Evolutionary conservation across 1,140 invertebrate genomes (phyloP).

Genomic region (Gryon sp.): DNA sequence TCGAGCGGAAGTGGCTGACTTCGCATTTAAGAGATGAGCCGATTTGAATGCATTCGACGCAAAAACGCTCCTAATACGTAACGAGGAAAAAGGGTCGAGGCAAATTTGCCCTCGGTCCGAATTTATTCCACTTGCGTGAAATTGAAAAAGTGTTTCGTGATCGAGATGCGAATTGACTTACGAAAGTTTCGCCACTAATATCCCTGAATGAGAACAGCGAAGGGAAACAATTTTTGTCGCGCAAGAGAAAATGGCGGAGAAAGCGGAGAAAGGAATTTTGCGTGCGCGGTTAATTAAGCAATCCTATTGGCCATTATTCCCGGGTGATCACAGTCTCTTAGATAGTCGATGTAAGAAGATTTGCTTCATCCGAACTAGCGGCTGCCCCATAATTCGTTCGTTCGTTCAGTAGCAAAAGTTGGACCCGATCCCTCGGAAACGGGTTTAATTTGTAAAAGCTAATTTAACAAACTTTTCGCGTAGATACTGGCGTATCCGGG

Average conservation of each 20-base stretch:
- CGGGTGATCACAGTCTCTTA: conserved; percentile 21
- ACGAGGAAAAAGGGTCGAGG: conserved; percentile 24
- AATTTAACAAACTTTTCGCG: conserved; percentile 76
- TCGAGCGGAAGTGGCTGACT: conserved; percentile 14
- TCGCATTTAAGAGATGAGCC: conserved; percentile 40
- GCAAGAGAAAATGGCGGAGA: background rate
- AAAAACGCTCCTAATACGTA: conserved; percentile 40
- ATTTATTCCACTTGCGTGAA: conserved; percentile 15
- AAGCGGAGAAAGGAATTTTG: conserved; percentile 6
- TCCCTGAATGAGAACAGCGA: conserved; percentile 17
- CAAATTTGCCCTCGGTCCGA: conserved; percentile 29
- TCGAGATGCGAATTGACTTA: conserved; percentile 11
- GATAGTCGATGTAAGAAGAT: conserved; percentile 66
- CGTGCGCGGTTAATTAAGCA: conserved; percentile 45
- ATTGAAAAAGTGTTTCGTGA: conserved; percentile 25
- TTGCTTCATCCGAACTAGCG: conserved; percentile 64
- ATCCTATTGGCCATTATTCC: conserved; percentile 19
- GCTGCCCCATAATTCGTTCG: conserved; percentile 48
- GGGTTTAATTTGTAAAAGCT: conserved; percentile 77
- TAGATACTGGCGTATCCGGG: conserved; percentile 58
- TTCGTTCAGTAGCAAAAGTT: conserved; percentile 67
- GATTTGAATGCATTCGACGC: conserved; percentile 37
- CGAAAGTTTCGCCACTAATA: conserved; percentile 19
- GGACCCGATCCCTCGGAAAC: conserved; percentile 50
- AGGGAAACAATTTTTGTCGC: conserved; percentile 1